Base-by-base conservation (phyloP, 1,140 invertebrate species). In the Littorina saxatilis region DNA sequence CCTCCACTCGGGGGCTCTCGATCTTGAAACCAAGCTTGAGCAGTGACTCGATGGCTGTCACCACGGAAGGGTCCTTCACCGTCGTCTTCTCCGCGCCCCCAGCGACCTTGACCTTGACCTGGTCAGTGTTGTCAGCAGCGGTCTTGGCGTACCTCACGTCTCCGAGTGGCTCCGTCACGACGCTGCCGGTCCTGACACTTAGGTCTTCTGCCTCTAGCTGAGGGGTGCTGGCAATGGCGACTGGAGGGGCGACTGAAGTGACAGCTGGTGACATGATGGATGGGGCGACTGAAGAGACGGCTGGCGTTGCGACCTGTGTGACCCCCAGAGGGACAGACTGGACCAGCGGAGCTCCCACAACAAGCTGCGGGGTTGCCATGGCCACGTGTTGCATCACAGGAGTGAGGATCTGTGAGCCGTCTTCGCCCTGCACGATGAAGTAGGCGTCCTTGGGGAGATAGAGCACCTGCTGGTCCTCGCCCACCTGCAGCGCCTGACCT, bases 371-470 rank as follows among this genome's bases (percentile, higher is more conserved):
- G 35, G 32, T 23, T 20, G 23, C 37, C 66, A 68, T 23, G 35
- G 17, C 4, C 1, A 32, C 13, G 4, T 68, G 13, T 35, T 68
- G 35, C 23, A 55, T 13, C 15, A 17, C 74, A 37, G 47, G 15
- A 32, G 74, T n/a, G 15, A 63, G 27, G 55, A 27, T 3, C 76
- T 78, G 76, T 37, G 32, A 7, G 32, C 58, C 76, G 32, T 40
- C 52, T 43, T 78, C 55, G 29, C 37, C 58, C 7, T 63, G 76
- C 13, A 78, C 76, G 0, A 78, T 43, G n/a, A 78, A 29, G 2
- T 63, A 27, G 58, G 55, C 43, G 55, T 63, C 58, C 55, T 58
- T 58, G 35, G 76, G n/a, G 5, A 78, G 39, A 37, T 78, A 78
- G 1, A 78, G 35, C 11, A 78, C 23, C 55, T 78, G 50, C 35